Percentiles rank a stretch among this genome's conserved stretches.
Conservation (phyloP, 1,140 invertebrate species). For the Neoseiulus cucumeris region DNA sequence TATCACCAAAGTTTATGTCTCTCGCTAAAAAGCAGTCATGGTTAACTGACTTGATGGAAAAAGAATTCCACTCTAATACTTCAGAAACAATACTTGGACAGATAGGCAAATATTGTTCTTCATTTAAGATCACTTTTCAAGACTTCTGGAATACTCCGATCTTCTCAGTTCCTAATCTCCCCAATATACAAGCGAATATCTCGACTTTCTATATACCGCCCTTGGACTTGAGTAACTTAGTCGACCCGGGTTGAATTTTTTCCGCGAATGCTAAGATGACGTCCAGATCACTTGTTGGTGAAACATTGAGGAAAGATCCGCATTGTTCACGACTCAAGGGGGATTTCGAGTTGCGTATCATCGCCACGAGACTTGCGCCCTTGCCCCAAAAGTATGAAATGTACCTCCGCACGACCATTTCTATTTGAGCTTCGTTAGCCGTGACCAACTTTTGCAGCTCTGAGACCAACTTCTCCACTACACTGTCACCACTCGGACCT, state of each 20-base stretch:
- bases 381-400: background rate
- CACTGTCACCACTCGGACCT: background rate
- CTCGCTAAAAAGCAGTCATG: too few relatives aligned
- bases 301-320: background rate
- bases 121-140: too few relatives aligned
- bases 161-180: too few relatives aligned
- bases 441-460: background rate
- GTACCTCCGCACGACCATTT: slow-evolving; percentile 2
- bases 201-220: too few relatives aligned
- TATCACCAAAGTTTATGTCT: too few relatives aligned
- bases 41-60: too few relatives aligned
- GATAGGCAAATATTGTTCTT: too few relatives aligned
- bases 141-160: too few relatives aligned
- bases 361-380: background rate
- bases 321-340: background rate
- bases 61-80: too few relatives aligned
- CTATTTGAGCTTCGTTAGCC: background rate
- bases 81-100: too few relatives aligned
- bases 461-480: background rate
- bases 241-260: background rate
- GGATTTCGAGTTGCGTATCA: background rate
- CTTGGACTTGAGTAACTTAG: background rate
- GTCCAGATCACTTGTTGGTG: background rate
- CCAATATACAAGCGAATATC: too few relatives aligned
- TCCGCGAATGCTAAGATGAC: background rate